These are phyloP conservation scores for Stegostoma tigrinum DNA, from an alignment of 2,113 vertebrate species.

Conservation along the genomic window DNA sequence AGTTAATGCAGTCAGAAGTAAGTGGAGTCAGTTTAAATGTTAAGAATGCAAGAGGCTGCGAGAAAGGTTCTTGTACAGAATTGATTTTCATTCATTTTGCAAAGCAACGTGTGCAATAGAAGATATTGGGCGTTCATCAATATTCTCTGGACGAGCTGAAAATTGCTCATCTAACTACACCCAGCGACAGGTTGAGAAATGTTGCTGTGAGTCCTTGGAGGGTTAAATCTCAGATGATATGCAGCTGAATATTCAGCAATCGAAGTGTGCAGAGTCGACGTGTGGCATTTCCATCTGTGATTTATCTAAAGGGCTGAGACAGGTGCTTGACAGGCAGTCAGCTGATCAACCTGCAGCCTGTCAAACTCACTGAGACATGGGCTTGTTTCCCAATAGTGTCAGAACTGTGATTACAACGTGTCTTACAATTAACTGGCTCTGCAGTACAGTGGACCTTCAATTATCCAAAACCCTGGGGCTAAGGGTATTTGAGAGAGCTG, in stretches of 20 bases:
- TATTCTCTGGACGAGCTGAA: conserved; percentile 31
- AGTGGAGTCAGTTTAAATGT: not conserved
- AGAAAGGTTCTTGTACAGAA: conserved; percentile 21
- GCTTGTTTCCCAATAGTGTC: conserved; percentile 37
- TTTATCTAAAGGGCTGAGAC: conserved; percentile 36
- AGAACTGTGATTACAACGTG: conserved; percentile 34
- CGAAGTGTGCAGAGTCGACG: conserved; percentile 24
- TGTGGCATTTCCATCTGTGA: conserved; percentile 38
- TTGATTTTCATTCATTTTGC: conserved; percentile 10
- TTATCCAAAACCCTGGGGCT: conserved; percentile 20
- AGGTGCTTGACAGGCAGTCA: conserved; percentile 36
- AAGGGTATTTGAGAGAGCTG: conserved; percentile 2
- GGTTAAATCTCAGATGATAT: conserved; percentile 36
- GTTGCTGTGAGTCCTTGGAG: conserved; percentile 10
- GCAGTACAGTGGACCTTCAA: conserved; percentile 34
- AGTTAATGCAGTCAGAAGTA: conserved; percentile 17
- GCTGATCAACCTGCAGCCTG: conserved; percentile 35
- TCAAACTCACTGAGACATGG: conserved; percentile 37
- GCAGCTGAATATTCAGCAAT: conserved; percentile 37
- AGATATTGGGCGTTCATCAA: conserved; percentile 21
- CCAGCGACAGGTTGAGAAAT: conserved; percentile 26
- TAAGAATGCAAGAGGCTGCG: not conserved
- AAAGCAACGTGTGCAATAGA: not conserved
- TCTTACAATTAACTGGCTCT: conserved; percentile 35
- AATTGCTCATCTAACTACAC: conserved; percentile 25